Evolutionary conservation across 2,888 invertebrate species (phyloP).

Genomic region (Platycheirus rosarum): DNA sequence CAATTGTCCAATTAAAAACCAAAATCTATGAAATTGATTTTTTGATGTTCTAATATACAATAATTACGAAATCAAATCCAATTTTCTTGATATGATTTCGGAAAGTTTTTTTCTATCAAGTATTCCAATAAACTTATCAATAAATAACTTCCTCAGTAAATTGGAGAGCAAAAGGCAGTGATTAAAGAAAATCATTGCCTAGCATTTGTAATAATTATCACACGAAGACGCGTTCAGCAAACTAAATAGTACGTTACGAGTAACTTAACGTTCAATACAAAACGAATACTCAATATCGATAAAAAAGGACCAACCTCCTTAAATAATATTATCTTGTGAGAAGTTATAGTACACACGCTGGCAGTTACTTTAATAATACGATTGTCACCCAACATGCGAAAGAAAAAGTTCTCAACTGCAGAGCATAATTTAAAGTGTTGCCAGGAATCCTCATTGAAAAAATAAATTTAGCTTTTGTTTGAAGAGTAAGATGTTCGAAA

Average conservation of each 20-base stretch:
- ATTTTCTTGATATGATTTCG: background rate
- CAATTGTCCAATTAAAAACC: too few species aligned
- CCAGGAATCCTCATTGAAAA: background rate
- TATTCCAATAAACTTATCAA: background rate
- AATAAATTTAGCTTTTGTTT: too few species aligned
- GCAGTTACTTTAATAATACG: slow-evolving; percentile 47
- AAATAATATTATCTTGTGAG: slow-evolving; percentile 20
- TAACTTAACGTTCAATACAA: background rate
- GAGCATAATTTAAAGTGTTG: background rate
- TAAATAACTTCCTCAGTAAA: background rate
- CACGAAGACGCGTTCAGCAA: background rate
- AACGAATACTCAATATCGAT: slow-evolving; percentile 4
- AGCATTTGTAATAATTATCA: background rate
- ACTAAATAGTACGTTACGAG: background rate
- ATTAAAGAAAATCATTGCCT: background rate
- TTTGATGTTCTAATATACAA: background rate
- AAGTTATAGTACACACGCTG: slow-evolving; percentile 30
- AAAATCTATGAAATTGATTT: background rate
- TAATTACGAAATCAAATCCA: background rate
- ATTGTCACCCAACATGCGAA: slow-evolving; percentile 34
- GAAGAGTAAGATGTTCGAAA: too few species aligned
- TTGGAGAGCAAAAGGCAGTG: background rate
- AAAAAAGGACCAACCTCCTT: slow-evolving; percentile 19
- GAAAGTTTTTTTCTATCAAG: background rate
- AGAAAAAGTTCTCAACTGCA: background rate